Conservation (phyloP, 1,140 invertebrate genomes). For the Polypedilum pembai region DNA sequence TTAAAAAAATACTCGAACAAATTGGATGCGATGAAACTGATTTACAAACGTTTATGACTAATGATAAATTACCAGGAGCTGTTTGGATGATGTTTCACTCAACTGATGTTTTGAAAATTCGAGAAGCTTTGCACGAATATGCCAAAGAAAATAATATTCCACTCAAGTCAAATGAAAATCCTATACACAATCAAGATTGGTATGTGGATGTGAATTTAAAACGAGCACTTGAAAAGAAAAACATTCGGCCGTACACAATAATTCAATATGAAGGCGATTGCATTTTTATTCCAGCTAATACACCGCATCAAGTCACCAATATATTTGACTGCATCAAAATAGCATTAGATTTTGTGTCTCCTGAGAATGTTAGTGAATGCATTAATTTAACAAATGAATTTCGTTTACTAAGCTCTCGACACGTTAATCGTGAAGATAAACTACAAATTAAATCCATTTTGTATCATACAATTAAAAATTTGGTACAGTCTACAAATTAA, state of each 20-base stretch:
- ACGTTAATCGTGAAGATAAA: slow-evolving; percentile 94
- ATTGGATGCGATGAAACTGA: slow-evolving; percentile 81
- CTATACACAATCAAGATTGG: slow-evolving; percentile 91
- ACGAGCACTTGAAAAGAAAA: slow-evolving; percentile 78
- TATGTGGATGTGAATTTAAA: slow-evolving; percentile 79
- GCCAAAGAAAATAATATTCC: slow-evolving; percentile 72
- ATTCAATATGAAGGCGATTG: slow-evolving; percentile 92
- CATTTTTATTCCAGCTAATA: slow-evolving; percentile 91
- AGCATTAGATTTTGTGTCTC: slow-evolving; percentile 92
- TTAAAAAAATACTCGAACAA: slow-evolving; percentile 71
- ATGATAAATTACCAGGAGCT: slow-evolving; percentile 73
- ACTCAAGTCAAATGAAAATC: slow-evolving; percentile 80
- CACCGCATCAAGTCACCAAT: slow-evolving; percentile 92
- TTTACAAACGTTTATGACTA: slow-evolving; percentile 61
- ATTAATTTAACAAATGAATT: slow-evolving; percentile 92
- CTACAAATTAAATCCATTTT: slow-evolving; percentile 95
- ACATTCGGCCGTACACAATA: slow-evolving; percentile 85
- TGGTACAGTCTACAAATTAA: background rate
- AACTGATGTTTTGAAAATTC: slow-evolving; percentile 84
- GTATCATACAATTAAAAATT: slow-evolving; percentile 88
- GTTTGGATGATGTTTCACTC: slow-evolving; percentile 93
- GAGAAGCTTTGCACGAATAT: slow-evolving; percentile 81
- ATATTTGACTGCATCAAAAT: slow-evolving; percentile 93
- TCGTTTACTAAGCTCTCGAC: slow-evolving; percentile 77
- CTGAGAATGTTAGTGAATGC: slow-evolving; percentile 88